Conservation (phyloP, 2,797 vertebrate species). For the Limosa lapponica region DNA sequence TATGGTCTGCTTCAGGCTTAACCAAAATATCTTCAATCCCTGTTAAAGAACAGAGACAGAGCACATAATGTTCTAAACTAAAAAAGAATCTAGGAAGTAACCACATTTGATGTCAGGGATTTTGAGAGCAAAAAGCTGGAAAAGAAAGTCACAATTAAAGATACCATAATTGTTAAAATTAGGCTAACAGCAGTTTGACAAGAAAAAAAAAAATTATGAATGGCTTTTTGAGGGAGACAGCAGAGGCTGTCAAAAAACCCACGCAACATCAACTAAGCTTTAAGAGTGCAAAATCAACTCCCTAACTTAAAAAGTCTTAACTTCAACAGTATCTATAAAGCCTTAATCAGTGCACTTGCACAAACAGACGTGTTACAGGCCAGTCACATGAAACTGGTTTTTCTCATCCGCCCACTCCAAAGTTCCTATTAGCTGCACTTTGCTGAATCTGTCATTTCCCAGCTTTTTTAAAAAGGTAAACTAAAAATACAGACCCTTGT, state of each 20-base stretch:
- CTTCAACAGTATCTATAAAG: neutral
- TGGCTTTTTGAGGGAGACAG: neutral
- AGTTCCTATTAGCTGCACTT: neutral
- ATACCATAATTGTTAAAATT: neutral
- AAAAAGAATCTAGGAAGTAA: neutral
- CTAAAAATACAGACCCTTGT: neutral
- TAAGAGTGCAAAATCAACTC: neutral
- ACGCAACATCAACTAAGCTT: neutral
- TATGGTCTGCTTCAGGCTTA: slow-evolving; percentile 84
- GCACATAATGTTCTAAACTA: neutral
- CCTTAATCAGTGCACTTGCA: neutral
- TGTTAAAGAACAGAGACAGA: slow-evolving; percentile 57
- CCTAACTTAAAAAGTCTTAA: neutral
- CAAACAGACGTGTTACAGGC: neutral
- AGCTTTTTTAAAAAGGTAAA: neutral
- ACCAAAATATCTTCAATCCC: slow-evolving; percentile 98
- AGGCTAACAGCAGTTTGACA: neutral
- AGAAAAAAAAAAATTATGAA: neutral
- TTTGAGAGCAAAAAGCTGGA: neutral
- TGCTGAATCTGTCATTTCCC: neutral
- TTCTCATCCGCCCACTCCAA: neutral
- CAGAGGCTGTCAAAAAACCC: neutral
- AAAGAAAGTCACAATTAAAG: neutral
- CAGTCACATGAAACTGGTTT: neutral
- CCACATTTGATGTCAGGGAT: neutral